Evolutionary conservation across 2,888 invertebrate species (phyloP), one percentile per base, ranked within the genome.

Genomic region (Thereva nobilitata): DNA sequence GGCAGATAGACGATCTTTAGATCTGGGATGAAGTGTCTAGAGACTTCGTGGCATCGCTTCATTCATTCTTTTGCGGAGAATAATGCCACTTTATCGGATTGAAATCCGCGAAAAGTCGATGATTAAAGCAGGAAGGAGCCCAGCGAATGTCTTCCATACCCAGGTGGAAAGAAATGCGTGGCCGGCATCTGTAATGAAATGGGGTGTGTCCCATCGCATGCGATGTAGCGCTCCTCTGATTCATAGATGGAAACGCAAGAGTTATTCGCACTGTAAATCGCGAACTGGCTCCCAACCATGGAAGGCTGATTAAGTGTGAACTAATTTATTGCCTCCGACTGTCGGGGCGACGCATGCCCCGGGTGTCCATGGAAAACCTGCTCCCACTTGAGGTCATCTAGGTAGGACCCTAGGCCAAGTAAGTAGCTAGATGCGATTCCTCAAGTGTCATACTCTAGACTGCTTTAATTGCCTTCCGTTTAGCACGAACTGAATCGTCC

Each of bases 101-200:
- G 44, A 23, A 34, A 49, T 4, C 41, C 12, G n/a, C 23, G 50
- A 37, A 42, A 52, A 53, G 47, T 12, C 38, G 35, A 23, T 23
- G 23, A 23, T 23, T 42, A 52, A 63, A 42, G 63, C 38, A 50
- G 63, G 63, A 63, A 63, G 63, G 42, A 64, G 63, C 41, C 67
- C 38, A 35, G 12, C 34, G 9, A 9, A 54, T 49, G 40, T 63
- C 40, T 61, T 56, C 41, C 23, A 55, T 34, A 34, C 53, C 44
- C 64, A 41, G 50, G 67, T 59, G 69, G 23, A 67, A 67, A 67
- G 67, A 68, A 64, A 52, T 67, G 69, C 69, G 69, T 69, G 69
- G 69, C 67, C 64, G 69, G 69, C 64, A 67, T 69, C 45, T 57
- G 35, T 69, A 69, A 67, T 67, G 63, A 67, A 56, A 56, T 52